Conservation (phyloP, 64 coral and sea anemone genomes). For the Stylophora pistillata region DNA sequence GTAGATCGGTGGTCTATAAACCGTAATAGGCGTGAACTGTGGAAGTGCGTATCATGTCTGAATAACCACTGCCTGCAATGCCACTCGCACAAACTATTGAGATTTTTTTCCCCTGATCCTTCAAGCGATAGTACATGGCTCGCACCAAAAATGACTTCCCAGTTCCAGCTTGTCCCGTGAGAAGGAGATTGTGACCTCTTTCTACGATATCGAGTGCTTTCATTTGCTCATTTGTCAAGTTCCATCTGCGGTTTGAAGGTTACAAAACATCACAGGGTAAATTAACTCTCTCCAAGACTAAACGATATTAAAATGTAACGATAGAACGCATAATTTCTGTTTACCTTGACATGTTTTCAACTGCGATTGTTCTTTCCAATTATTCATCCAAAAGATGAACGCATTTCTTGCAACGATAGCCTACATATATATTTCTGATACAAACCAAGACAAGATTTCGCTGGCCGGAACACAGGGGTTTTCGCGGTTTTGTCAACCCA, state of each 20-base stretch:
- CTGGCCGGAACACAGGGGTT: background rate
- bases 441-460: too few relatives aligned
- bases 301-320: too few relatives aligned
- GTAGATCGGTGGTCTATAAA: slow-evolving; percentile 30
- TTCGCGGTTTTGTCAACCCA: background rate
- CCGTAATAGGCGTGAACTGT: slow-evolving; percentile 46
- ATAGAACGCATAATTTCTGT: too few relatives aligned
- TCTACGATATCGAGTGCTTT: background rate
- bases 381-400: too few relatives aligned
- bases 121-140: background rate
- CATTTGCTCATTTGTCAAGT: slow-evolving; percentile 6
- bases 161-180: slow-evolving; percentile 40
- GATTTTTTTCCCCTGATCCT: too few relatives aligned
- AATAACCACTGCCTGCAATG: slow-evolving; percentile 24
- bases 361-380: too few relatives aligned
- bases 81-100: slow-evolving; percentile 42
- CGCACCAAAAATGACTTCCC: slow-evolving; percentile 40
- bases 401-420: too few relatives aligned
- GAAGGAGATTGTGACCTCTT: slow-evolving; percentile 20
- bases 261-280: too few relatives aligned
- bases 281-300: too few relatives aligned
- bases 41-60: background rate
- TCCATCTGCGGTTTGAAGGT: background rate
- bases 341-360: too few relatives aligned
- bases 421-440: too few relatives aligned